Base-by-base conservation (phyloP, 2,797 vertebrate genomes). In the Poecilia velifera region DNA sequence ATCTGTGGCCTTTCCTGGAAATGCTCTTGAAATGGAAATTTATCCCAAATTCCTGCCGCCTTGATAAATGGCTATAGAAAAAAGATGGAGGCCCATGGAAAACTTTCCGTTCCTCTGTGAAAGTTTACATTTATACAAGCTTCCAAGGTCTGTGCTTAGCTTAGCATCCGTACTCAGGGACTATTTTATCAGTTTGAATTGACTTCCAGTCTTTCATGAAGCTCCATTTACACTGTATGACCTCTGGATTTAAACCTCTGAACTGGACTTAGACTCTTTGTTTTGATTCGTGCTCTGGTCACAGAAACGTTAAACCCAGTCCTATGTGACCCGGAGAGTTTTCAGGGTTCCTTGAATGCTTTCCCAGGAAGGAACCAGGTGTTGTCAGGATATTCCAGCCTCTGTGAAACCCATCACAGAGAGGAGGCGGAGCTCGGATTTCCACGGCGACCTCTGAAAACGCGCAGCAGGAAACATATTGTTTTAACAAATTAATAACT, bases 381-480 rank as follows among this genome's bases (percentile, higher is more conserved):
- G 89, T 90, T 91, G 86, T 90, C 84, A 84, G 87, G 89, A 90
- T 84, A 89, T 85, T 79, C 84, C 78, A 79, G 83, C 79, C 77
- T 91, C 94, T 94, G 93, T 83, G 81, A 92, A 95, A 95, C 82
- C 77, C 81, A 92, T 94, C 92, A 51, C 49, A 51, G 72, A 53
- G 55, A 2, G 72, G 79, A 78, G 74, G 51, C 76, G 75, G 4
- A 16, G 31, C 16, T 62, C 28, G 31, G 68, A 80, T 64, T 73
- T 87, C 81, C 74, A 77, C 78, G 66, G 83, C 49, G 89, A 84
- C 72, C 62, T 62, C 68, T 76, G 28, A 49, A 81, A 86, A 88
- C 70, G 80, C 68, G 79, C 72, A 72, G 78, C 87, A 76, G 84
- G 87, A 92, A 92, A 88, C 76, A 78, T 81, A 92, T 88, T 80